phyloP scores from a whole-genome alignment of 2,797 vertebrate genomes.

The Clarias platycephalus region DNA sequence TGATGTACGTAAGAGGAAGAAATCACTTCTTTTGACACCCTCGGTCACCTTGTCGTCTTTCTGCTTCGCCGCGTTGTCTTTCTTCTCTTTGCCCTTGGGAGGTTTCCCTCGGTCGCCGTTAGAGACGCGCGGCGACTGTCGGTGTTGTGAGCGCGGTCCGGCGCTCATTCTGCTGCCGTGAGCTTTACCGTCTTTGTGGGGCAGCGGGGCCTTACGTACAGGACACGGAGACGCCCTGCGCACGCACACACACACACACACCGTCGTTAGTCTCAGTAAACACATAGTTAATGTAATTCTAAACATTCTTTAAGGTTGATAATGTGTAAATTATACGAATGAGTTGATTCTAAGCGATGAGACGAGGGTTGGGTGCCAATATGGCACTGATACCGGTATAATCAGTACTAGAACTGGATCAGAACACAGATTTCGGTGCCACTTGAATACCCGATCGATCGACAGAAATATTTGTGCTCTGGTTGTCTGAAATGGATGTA shows the following conservation, averaged over 20 bases:
- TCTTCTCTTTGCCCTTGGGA: conserved; percentile 84
- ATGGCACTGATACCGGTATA: no score
- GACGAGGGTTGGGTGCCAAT: no score
- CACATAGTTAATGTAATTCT: no score
- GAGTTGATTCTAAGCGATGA: no score
- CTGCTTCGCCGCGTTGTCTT: conserved; percentile 79
- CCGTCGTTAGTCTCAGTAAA: no score
- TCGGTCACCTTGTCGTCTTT: conserved; percentile 89
- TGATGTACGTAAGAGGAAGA: not conserved
- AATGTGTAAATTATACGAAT: no score
- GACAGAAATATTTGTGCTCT: no score
- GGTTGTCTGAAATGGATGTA: no score
- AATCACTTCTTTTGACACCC: not conserved
- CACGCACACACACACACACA: not conserved
- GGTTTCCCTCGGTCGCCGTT: conserved; percentile 81
- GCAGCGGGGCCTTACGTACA: conserved; percentile 79
- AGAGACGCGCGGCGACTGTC: conserved; percentile 76
- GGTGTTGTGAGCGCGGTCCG: conserved; percentile 77
- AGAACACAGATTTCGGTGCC: no score
- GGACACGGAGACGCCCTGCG: conserved; percentile 84
- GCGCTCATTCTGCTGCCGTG: conserved; percentile 80
- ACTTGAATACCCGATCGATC: no score
- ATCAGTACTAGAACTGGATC: no score
- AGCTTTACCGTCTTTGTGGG: conserved; percentile 81
- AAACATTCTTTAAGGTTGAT: no score